A percentile compares a stretch with the other conserved stretches of the same genome.
These are phyloP conservation scores for Protaetia brevitarsis DNA, from an alignment of 1,140 invertebrate genomes.

Conservation along the genomic window DNA sequence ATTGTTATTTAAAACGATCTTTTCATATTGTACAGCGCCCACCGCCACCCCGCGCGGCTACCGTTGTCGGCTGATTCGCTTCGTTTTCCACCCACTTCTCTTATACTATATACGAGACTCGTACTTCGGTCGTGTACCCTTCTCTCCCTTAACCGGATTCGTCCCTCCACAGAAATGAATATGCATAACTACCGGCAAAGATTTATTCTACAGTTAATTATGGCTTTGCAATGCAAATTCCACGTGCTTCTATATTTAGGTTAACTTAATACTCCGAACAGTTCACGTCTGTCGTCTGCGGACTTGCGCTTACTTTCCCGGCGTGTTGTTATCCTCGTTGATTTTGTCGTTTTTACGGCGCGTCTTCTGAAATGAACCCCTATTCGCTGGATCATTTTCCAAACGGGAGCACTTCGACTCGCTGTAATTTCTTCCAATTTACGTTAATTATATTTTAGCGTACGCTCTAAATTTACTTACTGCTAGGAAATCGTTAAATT, in stretches of 20 bases:
- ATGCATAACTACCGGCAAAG: constrained; percentile 13
- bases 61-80: neutral
- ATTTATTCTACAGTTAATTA: constrained; percentile 23
- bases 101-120: neutral
- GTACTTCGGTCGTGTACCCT: neutral
- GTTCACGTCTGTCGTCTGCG: neutral
- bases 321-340: constrained; percentile 1
- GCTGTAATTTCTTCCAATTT: too few species aligned
- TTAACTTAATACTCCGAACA: constrained; percentile 19
- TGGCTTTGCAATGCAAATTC: constrained; percentile 23
- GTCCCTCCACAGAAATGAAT: constrained; percentile 2
- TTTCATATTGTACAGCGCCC: constrained; percentile 12
- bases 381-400: too few species aligned
- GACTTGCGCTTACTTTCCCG: constrained; percentile 9
- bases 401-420: too few species aligned
- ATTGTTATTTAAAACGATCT: constrained; percentile 22
- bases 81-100: neutral
- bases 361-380: constrained; percentile 14
- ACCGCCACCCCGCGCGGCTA: neutral
- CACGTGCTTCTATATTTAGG: constrained; percentile 23
- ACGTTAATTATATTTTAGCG: too few species aligned
- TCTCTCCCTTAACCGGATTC: neutral
- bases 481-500: too few species aligned
- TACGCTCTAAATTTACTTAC: too few species aligned
- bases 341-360: neutral